Percentiles rank a stretch among this genome's conserved stretches.
phyloP scores from a whole-genome alignment of 92 coral and sea anemone species.

The Palythoa heliodiscus region DNA sequence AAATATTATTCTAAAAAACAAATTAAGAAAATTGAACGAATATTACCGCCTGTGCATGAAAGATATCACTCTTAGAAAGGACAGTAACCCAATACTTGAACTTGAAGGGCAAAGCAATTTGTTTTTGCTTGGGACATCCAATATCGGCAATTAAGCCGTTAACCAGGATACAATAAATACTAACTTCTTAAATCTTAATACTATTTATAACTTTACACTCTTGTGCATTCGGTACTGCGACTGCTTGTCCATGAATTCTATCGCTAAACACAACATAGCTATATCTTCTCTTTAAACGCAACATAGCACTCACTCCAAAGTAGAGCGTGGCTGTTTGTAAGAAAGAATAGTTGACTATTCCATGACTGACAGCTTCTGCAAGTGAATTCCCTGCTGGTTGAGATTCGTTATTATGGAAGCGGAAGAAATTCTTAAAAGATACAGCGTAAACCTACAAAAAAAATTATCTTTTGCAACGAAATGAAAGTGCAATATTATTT shows the following conservation, averaged over 20 bases:
- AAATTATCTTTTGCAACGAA: background rate
- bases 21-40: slow-evolving; percentile 25
- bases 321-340: slow-evolving; percentile 4
- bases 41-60: background rate
- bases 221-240: background rate
- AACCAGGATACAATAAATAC: slow-evolving; percentile 27
- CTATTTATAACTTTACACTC: slow-evolving; percentile 16
- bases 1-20: slow-evolving; percentile 16
- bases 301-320: background rate
- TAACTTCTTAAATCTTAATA: slow-evolving; percentile 6
- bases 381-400: slow-evolving; percentile 36
- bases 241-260: background rate
- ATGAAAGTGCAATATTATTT: background rate
- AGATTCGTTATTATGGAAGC: background rate
- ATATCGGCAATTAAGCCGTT: slow-evolving; percentile 7
- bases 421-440: slow-evolving; percentile 13
- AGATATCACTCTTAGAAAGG: background rate
- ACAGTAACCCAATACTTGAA: slow-evolving; percentile 21
- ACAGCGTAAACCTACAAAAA: background rate
- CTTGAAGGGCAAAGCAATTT: background rate
- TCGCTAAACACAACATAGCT: background rate
- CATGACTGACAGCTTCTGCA: slow-evolving; percentile 39
- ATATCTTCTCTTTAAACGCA: background rate
- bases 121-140: slow-evolving; percentile 2
- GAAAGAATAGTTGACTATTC: slow-evolving; percentile 12